Evolutionary conservation across 1,140 invertebrate genomes (phyloP).

Genomic region (Himalopsyche phryganea): DNA sequence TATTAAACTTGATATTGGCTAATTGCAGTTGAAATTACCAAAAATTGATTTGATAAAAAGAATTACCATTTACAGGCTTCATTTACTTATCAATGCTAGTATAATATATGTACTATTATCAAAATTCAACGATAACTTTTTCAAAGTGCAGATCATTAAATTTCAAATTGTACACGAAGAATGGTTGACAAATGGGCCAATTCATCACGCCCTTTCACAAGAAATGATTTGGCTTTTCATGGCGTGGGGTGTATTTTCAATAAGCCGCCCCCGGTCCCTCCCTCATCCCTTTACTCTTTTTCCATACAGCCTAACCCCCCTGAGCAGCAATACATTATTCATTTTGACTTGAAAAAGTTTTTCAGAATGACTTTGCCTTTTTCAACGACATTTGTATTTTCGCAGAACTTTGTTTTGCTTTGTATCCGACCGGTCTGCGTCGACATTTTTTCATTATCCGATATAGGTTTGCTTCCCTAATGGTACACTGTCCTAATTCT

Average conservation of each 20-base stretch:
- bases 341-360: constrained; percentile 31
- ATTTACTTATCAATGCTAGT: no score
- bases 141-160: constrained; percentile 17
- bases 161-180: constrained; percentile 23
- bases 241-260: constrained; percentile 15
- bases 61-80: no score
- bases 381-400: constrained; percentile 26
- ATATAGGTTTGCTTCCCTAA: constrained; percentile 2
- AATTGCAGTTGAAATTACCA: no score
- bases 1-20: no score
- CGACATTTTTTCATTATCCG: constrained; percentile 17
- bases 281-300: no score
- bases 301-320: background rate
- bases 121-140: constrained; percentile 1
- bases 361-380: constrained; percentile 25
- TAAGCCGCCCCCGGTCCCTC: constrained; percentile 7
- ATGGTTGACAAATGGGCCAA: constrained; percentile 25
- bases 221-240: constrained; percentile 23
- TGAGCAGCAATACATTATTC: constrained; percentile 24
- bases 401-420: constrained; percentile 15
- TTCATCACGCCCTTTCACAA: constrained; percentile 22
- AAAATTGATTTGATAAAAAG: no score
- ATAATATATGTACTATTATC: no score
- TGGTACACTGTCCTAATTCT: no score
- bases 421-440: constrained; percentile 8